Conservation (phyloP, 2,888 invertebrate species). For the Drosophila anceps region DNA sequence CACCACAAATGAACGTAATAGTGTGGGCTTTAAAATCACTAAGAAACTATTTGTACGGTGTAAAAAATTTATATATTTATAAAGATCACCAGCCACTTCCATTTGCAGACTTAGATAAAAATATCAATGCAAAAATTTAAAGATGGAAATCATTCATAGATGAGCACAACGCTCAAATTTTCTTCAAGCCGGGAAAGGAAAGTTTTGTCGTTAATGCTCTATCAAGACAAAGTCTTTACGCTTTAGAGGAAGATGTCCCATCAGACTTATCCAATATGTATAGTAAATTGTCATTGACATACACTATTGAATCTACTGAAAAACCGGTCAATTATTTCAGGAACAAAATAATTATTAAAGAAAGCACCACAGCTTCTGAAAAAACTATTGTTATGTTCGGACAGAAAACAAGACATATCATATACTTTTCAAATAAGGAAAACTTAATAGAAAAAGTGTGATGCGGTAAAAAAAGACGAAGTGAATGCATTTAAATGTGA, state of each 20-base stretch:
- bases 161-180: background rate
- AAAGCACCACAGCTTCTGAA: background rate
- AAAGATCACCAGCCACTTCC: background rate
- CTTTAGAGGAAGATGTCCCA: background rate
- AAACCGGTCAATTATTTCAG: background rate
- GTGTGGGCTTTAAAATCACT: background rate
- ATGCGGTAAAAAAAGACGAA: background rate
- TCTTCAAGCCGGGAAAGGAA: background rate
- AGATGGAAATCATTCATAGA: background rate
- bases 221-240: background rate
- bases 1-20: background rate
- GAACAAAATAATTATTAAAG: constrained; percentile 1
- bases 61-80: background rate
- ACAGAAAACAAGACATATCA: background rate
- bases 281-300: constrained; percentile 1
- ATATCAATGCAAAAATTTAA: background rate
- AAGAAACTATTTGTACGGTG: background rate
- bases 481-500: constrained; percentile 2
- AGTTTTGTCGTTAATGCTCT: background rate
- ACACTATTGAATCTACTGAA: background rate
- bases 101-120: background rate
- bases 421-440: background rate
- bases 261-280: background rate
- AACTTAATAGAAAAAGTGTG: background rate
- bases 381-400: background rate